Percentiles rank a stretch among this genome's conserved stretches.
These are phyloP conservation scores for Ctenomys sociabilis DNA, from an alignment of 2,113 vertebrate species.

Conservation along the genomic window DNA sequence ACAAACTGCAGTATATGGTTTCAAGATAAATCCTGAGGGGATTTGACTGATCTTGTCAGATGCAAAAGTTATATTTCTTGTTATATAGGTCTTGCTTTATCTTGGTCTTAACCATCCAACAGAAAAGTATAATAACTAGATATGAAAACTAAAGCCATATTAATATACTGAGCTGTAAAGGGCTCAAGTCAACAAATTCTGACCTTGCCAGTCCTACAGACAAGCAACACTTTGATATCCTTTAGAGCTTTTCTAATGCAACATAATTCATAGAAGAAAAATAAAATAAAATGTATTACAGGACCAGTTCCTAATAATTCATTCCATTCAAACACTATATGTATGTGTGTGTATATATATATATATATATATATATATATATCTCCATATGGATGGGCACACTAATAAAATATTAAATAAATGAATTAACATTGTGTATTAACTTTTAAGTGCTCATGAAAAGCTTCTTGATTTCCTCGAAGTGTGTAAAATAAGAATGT, in stretches of 20 bases:
- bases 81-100: no score
- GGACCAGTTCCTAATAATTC: not conserved
- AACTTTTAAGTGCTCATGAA: constrained; percentile 13
- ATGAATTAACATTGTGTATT: not conserved
- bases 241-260: not conserved
- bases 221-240: not conserved
- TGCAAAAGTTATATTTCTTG: no score
- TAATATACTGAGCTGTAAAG: no score
- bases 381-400: no score
- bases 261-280: not conserved
- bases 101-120: no score
- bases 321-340: not conserved
- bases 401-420: constrained; percentile 42
- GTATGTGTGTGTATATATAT: not conserved
- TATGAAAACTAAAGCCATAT: no score
- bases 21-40: no score
- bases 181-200: no score
- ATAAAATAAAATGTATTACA: not conserved
- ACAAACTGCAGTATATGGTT: no score
- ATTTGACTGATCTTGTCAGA: no score
- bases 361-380: not conserved
- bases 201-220: no score
- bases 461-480: not conserved
- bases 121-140: no score
- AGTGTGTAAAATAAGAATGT: not conserved